Conservation (phyloP, 1,140 invertebrate species). For the Drosophila navojoa region DNA sequence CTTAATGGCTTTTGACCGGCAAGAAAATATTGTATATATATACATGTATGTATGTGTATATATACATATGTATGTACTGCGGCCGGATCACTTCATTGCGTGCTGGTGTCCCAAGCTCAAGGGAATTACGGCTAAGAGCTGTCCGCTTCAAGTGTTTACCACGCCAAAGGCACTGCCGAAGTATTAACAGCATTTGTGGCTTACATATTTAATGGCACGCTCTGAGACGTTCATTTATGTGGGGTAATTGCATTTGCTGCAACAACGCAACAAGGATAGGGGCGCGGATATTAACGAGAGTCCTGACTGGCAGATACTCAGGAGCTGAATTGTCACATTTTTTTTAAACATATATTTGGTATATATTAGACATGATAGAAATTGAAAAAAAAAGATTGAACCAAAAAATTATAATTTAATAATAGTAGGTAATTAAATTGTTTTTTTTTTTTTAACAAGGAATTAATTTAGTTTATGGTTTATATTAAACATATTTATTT, state of each 20-base stretch:
- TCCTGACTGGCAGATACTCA: no score
- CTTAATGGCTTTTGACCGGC: constrained; percentile 56
- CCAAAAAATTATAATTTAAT: no score
- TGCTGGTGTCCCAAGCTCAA: constrained; percentile 25
- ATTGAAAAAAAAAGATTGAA: no score
- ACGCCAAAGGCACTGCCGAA: constrained; percentile 16
- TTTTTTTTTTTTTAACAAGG: no score
- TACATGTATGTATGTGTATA: no score
- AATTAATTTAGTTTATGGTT: no score
- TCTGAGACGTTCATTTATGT: constrained; percentile 33
- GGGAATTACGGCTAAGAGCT: constrained; percentile 28
- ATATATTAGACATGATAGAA: no score
- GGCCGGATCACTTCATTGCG: constrained; percentile 29
- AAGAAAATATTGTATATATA: neutral
- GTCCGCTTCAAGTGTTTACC: constrained; percentile 20
- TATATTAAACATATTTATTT: no score
- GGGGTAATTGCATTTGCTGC: constrained; percentile 72
- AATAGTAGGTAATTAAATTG: no score
- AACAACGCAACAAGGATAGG: neutral
- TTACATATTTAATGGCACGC: constrained; percentile 44
- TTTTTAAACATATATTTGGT: no score
- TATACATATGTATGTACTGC: neutral
- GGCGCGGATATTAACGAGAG: no score
- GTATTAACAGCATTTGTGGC: constrained; percentile 61
- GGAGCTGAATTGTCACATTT: no score